Evolutionary conservation across 2,888 invertebrate species (phyloP), one percentile per base, ranked within the genome.

Genomic region (Rhagonycha lutea): DNA sequence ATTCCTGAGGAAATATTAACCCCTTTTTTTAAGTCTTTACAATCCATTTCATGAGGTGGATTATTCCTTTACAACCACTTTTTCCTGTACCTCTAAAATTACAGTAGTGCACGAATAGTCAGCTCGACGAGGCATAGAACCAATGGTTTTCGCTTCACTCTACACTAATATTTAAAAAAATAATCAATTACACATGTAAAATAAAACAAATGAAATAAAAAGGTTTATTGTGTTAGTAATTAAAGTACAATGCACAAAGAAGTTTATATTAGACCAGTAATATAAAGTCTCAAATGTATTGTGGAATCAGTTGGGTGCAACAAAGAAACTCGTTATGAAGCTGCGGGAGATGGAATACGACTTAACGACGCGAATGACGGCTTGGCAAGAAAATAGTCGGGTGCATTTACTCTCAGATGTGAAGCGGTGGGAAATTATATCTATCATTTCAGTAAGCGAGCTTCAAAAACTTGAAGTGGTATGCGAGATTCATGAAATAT

Each of bases 361-460:
- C 70, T 78, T 78, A 79, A 79, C 79, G 78, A 79, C 73, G 75
- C 79, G 72, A 76, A 72, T 65, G 73, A 65, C 76, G 72, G 71
- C 70, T 68, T 60, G 65, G 61, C 69, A 70, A 24, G 73, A 76
- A 73, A 78, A 75, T 73, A 74, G 24, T 62, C 73, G 74, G 71
- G 72, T 78, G 73, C 76, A 76, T 79, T 75, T 74, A 74, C 71
- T 70, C 75, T 23, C 26, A 68, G 70, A 26, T 70, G 61, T 61
- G 28, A 62, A 61, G 29, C 71, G 63, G 71, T 61, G 28, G 26
- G 61, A 62, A 72, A 72, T 72, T 61, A 61, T 72, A 68, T 24
- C 28, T 72, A 24, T 29, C 67, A 18, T 60, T 24, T 68, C 68
- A 8, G 12, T 47, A 68, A 29, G 61, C 61, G 23, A 23, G 61